These are phyloP conservation scores for Chelonoidis abingdonii DNA, from an alignment of 2,113 vertebrate genomes.

Conservation along the genomic window DNA sequence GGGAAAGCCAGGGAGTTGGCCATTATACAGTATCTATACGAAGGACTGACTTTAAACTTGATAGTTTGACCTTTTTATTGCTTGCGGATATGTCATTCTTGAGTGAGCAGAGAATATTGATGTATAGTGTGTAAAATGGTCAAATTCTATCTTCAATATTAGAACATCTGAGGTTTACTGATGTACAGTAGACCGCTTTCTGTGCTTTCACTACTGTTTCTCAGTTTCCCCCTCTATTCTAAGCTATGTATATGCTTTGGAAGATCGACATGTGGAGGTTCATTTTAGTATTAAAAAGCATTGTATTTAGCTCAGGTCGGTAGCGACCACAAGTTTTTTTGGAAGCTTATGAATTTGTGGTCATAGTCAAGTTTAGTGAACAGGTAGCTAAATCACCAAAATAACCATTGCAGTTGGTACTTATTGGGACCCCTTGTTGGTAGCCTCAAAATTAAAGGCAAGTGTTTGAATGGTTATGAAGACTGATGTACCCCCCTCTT, in stretches of 20 bases:
- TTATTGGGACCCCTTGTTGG: background rate
- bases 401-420: background rate
- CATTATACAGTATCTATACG: background rate
- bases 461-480: background rate
- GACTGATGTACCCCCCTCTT: background rate
- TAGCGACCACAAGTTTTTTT: background rate
- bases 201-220: background rate
- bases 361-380: background rate
- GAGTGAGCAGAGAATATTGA: constrained; percentile 16
- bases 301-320: background rate
- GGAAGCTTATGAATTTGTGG: background rate
- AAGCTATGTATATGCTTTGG: background rate
- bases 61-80: constrained; percentile 29
- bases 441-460: background rate
- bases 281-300: background rate
- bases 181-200: background rate
- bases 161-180: background rate
- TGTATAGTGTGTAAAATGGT: background rate
- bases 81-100: constrained; percentile 2
- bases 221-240: background rate
- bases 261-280: background rate
- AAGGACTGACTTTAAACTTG: background rate
- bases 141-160: constrained; percentile 11
- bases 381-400: background rate
- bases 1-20: background rate